phyloP scores from a whole-genome alignment of 2,888 invertebrate species.

The Chelonus formosanus region DNA sequence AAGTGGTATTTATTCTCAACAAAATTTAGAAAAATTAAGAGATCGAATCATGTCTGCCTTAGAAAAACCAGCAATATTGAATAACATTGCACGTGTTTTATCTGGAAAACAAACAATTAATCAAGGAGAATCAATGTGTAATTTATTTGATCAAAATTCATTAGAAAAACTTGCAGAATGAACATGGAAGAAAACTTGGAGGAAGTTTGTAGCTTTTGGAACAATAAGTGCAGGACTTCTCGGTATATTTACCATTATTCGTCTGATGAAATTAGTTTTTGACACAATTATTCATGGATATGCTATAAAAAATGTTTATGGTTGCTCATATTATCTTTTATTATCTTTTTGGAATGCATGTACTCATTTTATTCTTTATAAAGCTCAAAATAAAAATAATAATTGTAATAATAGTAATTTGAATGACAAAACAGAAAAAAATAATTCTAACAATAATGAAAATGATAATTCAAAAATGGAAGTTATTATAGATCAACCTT shows the following conservation, averaged over 20 bases:
- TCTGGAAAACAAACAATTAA: not conserved
- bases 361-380: slow-evolving; percentile 13
- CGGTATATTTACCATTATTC: slow-evolving; percentile 19
- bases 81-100: slow-evolving; percentile 28
- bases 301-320: slow-evolving; percentile 10
- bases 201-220: slow-evolving; percentile 31
- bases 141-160: slow-evolving; percentile 25
- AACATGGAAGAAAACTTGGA: slow-evolving; percentile 31
- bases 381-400: not conserved
- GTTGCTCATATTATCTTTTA: slow-evolving; percentile 16
- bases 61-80: slow-evolving; percentile 30
- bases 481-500: no score
- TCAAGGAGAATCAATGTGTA: slow-evolving; percentile 8
- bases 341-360: slow-evolving; percentile 27
- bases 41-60: slow-evolving; percentile 38
- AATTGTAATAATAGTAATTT: no score
- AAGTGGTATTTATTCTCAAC: slow-evolving; percentile 36
- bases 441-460: no score
- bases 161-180: slow-evolving; percentile 23
- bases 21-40: slow-evolving; percentile 30
- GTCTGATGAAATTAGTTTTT: slow-evolving; percentile 21
- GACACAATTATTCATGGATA: slow-evolving; percentile 30
- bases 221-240: slow-evolving; percentile 34
- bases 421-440: no score
- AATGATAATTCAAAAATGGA: no score